Percentiles rank a stretch among this genome's conserved stretches.
Evolutionary conservation across 1,140 invertebrate species (phyloP).

Genomic region (Heliconius hewitsoni): DNA sequence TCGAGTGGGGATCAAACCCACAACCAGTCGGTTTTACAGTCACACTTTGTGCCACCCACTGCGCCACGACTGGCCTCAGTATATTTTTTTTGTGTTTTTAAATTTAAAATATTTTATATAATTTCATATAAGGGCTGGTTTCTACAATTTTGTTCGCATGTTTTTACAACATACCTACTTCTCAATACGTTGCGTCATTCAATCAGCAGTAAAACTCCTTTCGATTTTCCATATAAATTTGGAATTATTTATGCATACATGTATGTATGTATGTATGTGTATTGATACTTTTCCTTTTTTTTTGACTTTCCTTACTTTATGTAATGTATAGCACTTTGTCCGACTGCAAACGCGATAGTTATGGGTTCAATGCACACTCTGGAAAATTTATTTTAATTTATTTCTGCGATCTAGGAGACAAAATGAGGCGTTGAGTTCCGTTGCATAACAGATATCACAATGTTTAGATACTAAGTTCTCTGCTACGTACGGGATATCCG

Average conservation of each 20-base stretch:
- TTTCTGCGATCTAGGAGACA: no score
- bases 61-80: no score
- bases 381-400: no score
- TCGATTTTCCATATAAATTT: constrained; percentile 6
- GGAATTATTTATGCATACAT: background rate
- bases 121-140: background rate
- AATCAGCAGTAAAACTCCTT: constrained; percentile 12
- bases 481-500: background rate
- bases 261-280: background rate
- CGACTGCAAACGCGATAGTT: background rate
- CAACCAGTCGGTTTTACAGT: no score
- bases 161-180: background rate
- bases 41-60: no score
- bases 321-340: background rate
- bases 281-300: background rate
- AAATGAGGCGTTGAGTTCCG: no score
- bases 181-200: constrained; percentile 4
- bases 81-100: no score
- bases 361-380: background rate
- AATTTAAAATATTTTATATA: no score
- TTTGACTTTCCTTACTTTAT: background rate
- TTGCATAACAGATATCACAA: no score
- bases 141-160: background rate
- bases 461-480: no score
- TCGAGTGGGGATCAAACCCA: no score